A percentile compares a stretch with the other conserved stretches of the same genome.
These are phyloP conservation scores for Carassius gibelio DNA, from an alignment of 2,113 vertebrate genomes.

Conservation along the genomic window DNA sequence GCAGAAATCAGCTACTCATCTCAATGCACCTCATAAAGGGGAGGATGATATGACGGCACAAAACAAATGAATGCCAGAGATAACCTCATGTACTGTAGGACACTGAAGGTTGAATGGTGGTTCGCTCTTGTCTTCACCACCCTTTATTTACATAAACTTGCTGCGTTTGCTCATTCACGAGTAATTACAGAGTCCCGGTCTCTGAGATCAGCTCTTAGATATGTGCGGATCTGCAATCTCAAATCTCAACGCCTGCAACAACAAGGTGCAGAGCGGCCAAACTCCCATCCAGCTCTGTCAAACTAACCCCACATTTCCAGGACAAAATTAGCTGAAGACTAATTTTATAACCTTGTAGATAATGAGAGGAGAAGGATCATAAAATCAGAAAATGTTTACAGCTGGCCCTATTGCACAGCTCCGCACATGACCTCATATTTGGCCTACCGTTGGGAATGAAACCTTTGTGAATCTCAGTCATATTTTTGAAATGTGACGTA, in stretches of 20 bases:
- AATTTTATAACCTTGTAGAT: slow-evolving; percentile 67
- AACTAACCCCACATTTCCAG: slow-evolving; percentile 59
- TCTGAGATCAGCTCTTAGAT: slow-evolving; percentile 29
- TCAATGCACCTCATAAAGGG: slow-evolving; percentile 10
- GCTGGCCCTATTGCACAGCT: slow-evolving; percentile 67
- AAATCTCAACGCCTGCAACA: slow-evolving; percentile 17
- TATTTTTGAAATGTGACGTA: slow-evolving; percentile 69
- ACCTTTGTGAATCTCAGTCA: slow-evolving; percentile 60
- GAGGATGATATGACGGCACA: slow-evolving; percentile 56
- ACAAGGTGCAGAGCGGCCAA: not conserved
- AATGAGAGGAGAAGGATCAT: slow-evolving; percentile 66
- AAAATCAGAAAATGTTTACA: slow-evolving; percentile 68
- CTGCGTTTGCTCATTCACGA: not conserved
- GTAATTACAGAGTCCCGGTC: slow-evolving; percentile 11
- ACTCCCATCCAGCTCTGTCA: slow-evolving; percentile 8
- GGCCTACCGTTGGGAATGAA: slow-evolving; percentile 53
- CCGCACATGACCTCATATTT: slow-evolving; percentile 71
- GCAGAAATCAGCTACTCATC: not conserved
- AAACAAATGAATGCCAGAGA: slow-evolving; percentile 46
- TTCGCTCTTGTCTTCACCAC: slow-evolving; percentile 3
- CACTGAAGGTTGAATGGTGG: not conserved
- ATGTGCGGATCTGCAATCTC: not conserved
- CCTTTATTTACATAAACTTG: not conserved
- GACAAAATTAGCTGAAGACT: slow-evolving; percentile 57
- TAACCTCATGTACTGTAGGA: slow-evolving; percentile 55